phyloP scores from a whole-genome alignment of 2,888 invertebrate species.

The Seladonia tumulorum region DNA sequence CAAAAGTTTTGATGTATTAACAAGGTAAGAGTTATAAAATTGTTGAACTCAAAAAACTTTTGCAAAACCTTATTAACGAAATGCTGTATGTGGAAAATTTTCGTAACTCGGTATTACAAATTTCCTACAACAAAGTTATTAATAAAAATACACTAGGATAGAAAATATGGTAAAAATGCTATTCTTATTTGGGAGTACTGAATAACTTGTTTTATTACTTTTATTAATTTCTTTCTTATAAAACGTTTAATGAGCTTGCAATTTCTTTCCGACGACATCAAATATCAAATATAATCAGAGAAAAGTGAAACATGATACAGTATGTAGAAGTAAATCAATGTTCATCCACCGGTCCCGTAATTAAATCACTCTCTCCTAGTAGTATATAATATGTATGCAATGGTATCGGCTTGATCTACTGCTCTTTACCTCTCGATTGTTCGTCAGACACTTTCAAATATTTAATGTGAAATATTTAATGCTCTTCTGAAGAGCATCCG shows the following conservation, averaged over 20 bases:
- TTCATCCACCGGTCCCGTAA: neutral
- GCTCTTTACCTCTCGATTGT: neutral
- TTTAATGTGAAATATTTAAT: slow-evolving; percentile 29
- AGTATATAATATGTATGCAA: neutral
- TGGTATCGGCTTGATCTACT: neutral
- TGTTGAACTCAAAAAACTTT: too few relatives aligned
- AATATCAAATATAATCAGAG: neutral
- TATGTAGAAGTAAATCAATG: neutral
- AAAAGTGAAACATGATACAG: neutral
- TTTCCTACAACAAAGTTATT: too few relatives aligned
- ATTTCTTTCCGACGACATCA: neutral
- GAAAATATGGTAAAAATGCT: too few relatives aligned
- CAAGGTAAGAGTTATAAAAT: too few relatives aligned
- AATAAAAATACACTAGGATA: too few relatives aligned
- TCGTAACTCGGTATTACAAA: too few relatives aligned
- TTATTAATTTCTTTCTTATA: too few relatives aligned
- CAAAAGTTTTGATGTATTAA: neutral
- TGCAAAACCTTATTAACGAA: too few relatives aligned
- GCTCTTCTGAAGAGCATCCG: neutral
- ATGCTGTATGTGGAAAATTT: too few relatives aligned
- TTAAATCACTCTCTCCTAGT: neutral
- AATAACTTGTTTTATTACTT: too few relatives aligned
- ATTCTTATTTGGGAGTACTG: too few relatives aligned
- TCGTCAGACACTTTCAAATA: neutral
- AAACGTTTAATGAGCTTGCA: too few relatives aligned